Evolutionary conservation across 1,140 invertebrate genomes (phyloP).

Genomic region (Drosophila pectinifera): DNA sequence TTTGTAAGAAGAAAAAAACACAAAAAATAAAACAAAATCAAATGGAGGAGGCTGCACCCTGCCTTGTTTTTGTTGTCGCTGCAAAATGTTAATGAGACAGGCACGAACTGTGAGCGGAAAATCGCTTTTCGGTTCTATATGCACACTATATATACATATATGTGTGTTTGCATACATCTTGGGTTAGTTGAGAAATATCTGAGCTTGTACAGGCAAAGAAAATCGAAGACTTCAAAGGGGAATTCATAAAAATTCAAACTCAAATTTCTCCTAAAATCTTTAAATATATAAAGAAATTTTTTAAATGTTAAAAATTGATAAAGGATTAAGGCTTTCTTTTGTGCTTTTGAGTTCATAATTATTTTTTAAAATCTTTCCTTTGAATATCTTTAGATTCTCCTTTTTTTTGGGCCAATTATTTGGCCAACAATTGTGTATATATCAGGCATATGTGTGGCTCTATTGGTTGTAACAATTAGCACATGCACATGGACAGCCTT

Average conservation of each 20-base stretch:
- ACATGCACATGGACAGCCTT: slow-evolving; percentile 39
- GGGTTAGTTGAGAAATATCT: slow-evolving; percentile 4
- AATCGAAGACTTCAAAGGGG: background rate
- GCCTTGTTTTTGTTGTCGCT: slow-evolving; percentile 36
- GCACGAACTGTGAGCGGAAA: slow-evolving; percentile 49
- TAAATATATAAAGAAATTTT: too few relatives aligned
- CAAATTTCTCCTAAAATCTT: too few relatives aligned
- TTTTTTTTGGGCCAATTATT: too few relatives aligned
- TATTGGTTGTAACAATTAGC: slow-evolving; percentile 32
- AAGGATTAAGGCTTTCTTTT: too few relatives aligned
- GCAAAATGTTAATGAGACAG: slow-evolving; percentile 52
- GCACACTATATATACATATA: background rate
- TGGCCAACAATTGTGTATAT: too few relatives aligned
- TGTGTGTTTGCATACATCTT: background rate
- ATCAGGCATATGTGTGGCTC: background rate
- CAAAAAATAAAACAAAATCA: slow-evolving; percentile 3
- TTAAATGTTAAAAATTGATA: too few relatives aligned
- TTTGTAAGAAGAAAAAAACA: slow-evolving; percentile 32
- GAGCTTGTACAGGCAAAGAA: background rate
- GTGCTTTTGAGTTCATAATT: accelerated
- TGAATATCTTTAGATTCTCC: too few relatives aligned
- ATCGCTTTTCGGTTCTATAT: slow-evolving; percentile 41
- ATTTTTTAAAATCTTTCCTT: background rate
- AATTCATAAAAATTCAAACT: too few relatives aligned
- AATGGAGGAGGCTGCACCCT: slow-evolving; percentile 43